phyloP scores from a whole-genome alignment of 1,140 invertebrate genomes.

The Lucilia cuprina region DNA sequence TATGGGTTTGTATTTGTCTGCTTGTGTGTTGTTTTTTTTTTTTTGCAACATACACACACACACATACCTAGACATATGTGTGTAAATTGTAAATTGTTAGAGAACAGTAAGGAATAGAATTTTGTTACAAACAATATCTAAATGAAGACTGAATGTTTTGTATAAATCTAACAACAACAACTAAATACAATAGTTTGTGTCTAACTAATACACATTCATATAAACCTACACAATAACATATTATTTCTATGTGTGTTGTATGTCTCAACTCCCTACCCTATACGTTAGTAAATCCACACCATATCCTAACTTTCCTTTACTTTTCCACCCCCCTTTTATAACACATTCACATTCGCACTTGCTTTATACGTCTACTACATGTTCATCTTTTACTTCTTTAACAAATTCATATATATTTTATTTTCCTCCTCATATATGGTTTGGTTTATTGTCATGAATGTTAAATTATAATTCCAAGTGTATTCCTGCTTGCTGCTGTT shows the following conservation, averaged over 20 bases:
- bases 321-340: not conserved
- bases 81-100: not conserved
- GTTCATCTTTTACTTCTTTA: not conserved
- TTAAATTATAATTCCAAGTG: conserved; percentile 6
- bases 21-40: too few species aligned
- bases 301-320: too few species aligned
- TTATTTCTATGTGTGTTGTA: not conserved
- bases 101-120: conserved; percentile 9
- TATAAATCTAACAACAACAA: not conserved
- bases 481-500: not conserved
- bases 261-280: not conserved
- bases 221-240: not conserved
- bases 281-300: not conserved
- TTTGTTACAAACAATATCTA: not conserved
- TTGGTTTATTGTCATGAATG: conserved; percentile 10
- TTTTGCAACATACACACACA: too few species aligned
- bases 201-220: not conserved
- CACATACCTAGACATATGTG: not conserved
- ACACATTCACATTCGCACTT: not conserved
- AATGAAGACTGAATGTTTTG: too few species aligned
- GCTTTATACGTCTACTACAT: not conserved
- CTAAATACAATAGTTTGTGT: conserved; percentile 1
- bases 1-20: too few species aligned
- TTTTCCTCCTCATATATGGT: not conserved
- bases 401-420: not conserved